A percentile compares a stretch with the other conserved stretches of the same genome.
phyloP scores from a whole-genome alignment of 2,797 vertebrate species.

The Danionella dracula region DNA sequence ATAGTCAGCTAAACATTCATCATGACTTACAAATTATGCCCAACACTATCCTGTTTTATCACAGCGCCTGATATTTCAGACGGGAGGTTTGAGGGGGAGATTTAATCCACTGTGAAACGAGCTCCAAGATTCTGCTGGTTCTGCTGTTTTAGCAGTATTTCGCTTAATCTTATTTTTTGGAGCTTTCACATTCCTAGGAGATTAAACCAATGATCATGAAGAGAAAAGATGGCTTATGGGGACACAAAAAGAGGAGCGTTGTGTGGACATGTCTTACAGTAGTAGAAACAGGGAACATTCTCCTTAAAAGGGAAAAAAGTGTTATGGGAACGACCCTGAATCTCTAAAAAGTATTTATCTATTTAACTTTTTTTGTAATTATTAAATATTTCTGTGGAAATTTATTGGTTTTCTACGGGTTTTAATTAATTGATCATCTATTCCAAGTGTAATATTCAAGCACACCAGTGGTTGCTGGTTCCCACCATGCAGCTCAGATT shows the following conservation, averaged over 20 bases:
- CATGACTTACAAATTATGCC: constrained; percentile 13
- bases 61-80: constrained; percentile 30
- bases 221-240: constrained; percentile 29
- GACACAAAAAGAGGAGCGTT: constrained; percentile 22
- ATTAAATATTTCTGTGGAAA: no score
- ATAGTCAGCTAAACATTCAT: constrained; percentile 16
- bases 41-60: constrained; percentile 28
- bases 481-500: no score
- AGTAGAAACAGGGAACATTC: no score
- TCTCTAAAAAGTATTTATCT: no score
- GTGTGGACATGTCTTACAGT: constrained; percentile 6
- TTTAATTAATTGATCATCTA: no score
- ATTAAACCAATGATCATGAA: constrained; percentile 42
- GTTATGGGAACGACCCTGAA: background rate
- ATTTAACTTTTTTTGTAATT: background rate
- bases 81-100: constrained; percentile 37
- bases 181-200: constrained; percentile 40
- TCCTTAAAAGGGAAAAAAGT: background rate
- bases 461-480: no score
- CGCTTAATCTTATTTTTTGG: constrained; percentile 59
- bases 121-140: constrained; percentile 45
- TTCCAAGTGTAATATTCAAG: no score
- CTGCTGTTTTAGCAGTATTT: constrained; percentile 42
- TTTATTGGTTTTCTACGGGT: no score
- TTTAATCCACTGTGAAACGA: constrained; percentile 44